phyloP scores from a whole-genome alignment of 2,888 invertebrate species.

The Nasonovia ribisnigri region DNA sequence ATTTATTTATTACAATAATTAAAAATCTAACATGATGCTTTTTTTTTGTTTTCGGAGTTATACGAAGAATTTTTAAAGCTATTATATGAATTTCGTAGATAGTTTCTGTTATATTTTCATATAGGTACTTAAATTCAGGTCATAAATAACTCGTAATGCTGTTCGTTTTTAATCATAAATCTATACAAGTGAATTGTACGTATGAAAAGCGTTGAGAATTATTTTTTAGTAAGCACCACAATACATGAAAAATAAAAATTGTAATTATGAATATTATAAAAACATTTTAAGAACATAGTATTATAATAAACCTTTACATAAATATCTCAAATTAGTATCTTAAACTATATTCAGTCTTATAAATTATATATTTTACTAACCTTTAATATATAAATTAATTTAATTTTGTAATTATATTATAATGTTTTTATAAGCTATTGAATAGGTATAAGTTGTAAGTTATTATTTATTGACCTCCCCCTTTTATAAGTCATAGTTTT shows the following conservation, averaged over 20 bases:
- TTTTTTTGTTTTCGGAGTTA: background rate
- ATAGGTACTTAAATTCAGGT: no score
- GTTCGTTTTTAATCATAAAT: background rate
- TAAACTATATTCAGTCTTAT: background rate
- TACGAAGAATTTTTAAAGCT: background rate
- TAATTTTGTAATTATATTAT: background rate
- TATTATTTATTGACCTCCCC: background rate
- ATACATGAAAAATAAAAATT: background rate
- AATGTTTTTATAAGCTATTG: background rate
- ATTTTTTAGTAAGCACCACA: background rate
- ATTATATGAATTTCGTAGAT: background rate
- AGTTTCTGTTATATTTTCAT: background rate
- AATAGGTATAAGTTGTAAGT: background rate
- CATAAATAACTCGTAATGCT: background rate
- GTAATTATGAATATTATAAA: background rate
- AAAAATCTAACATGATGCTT: no score
- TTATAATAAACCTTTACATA: background rate
- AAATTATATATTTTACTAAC: background rate
- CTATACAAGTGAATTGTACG: background rate
- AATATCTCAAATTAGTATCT: background rate
- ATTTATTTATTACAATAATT: no score
- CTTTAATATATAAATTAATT: background rate
- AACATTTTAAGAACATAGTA: background rate
- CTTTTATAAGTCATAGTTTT: background rate
- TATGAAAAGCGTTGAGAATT: background rate